Conservation (phyloP, 2,888 invertebrate genomes). For the Tineola bisselliella region DNA sequence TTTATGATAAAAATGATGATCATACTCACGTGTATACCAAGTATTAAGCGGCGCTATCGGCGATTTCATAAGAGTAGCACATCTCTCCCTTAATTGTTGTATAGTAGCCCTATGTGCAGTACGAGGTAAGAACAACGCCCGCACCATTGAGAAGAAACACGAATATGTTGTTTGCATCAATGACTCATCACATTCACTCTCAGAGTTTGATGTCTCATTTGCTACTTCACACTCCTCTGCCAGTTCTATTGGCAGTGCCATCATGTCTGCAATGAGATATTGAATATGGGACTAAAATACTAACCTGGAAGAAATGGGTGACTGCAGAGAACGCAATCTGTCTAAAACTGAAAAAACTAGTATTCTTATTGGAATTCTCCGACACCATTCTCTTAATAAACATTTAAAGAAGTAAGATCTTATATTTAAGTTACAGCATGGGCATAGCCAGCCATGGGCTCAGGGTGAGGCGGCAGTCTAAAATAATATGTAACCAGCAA, state of each 20-base stretch:
- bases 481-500: too few relatives aligned
- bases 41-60: slow-evolving; percentile 84
- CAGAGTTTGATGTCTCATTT: not conserved
- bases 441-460: too few relatives aligned
- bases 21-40: slow-evolving; percentile 75
- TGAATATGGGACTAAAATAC: too few relatives aligned
- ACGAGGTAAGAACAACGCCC: slow-evolving; percentile 88
- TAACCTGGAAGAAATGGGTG: too few relatives aligned
- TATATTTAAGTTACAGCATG: too few relatives aligned
- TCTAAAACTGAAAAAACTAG: too few relatives aligned
- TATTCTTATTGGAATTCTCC: too few relatives aligned
- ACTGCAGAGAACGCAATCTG: too few relatives aligned
- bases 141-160: slow-evolving; percentile 86
- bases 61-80: slow-evolving; percentile 79
- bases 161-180: slow-evolving; percentile 84
- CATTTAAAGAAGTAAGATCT: too few relatives aligned
- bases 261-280: slow-evolving; percentile 67
- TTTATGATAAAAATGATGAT: too few relatives aligned
- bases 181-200: slow-evolving; percentile 38
- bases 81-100: slow-evolving; percentile 76
- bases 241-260: slow-evolving; percentile 79
- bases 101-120: slow-evolving; percentile 86
- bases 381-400: too few relatives aligned
- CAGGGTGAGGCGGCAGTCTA: too few relatives aligned
- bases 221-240: slow-evolving; percentile 67